These are phyloP conservation scores for Trichopoda pennipes DNA, from an alignment of 2,888 invertebrate species.

Conservation along the genomic window DNA sequence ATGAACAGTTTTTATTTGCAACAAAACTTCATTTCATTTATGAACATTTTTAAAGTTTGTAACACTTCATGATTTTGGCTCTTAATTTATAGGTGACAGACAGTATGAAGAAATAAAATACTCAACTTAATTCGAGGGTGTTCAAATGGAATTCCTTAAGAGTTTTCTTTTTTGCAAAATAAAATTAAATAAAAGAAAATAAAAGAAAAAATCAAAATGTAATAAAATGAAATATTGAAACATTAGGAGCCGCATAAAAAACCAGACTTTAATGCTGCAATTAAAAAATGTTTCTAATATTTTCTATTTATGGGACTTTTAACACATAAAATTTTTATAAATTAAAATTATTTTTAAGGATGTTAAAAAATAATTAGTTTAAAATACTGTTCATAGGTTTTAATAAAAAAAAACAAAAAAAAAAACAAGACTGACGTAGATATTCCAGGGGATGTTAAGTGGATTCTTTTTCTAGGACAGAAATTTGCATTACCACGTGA, in stretches of 20 bases:
- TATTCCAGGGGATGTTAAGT: too few relatives aligned
- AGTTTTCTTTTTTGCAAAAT: not conserved
- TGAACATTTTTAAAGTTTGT: constrained; percentile 21
- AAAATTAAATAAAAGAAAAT: not conserved
- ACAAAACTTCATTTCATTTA: constrained; percentile 21
- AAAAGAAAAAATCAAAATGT: too few relatives aligned
- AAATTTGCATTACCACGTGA: too few relatives aligned
- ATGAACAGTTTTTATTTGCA: constrained; percentile 5
- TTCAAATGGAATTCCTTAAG: constrained; percentile 34
- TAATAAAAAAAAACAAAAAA: too few relatives aligned
- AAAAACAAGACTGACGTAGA: too few relatives aligned
- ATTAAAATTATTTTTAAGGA: not conserved
- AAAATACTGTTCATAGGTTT: too few relatives aligned
- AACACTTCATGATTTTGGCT: constrained; percentile 52
- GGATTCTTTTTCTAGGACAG: too few relatives aligned
- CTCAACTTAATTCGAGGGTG: constrained; percentile 35
- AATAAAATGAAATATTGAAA: not conserved
- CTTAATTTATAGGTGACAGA: constrained; percentile 27
- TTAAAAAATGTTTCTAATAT: constrained; percentile 14
- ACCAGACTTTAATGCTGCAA: constrained; percentile 1
- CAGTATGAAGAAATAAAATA: not conserved
- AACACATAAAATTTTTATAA: not conserved
- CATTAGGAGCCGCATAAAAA: not conserved
- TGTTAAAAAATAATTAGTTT: too few relatives aligned
- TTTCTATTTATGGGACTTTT: too few relatives aligned